A percentile compares a stretch with the other conserved stretches of the same genome.
phyloP scores from a whole-genome alignment of 2,113 vertebrate species.

The Neodon shergylaensis region DNA sequence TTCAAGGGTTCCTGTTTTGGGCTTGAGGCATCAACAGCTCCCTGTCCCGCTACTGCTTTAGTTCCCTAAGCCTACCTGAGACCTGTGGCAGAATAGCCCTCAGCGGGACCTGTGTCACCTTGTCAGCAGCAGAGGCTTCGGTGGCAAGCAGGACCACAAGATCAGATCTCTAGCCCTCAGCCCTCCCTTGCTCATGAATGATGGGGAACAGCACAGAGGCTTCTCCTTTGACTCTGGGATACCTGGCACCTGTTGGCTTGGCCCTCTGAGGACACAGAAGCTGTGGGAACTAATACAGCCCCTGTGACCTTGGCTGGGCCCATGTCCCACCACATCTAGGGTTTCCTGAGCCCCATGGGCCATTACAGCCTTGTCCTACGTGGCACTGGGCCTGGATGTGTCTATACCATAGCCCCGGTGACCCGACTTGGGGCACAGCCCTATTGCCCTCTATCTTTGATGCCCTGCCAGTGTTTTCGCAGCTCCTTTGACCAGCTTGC shows the following conservation, averaged over 20 bases:
- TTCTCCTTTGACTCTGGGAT: neutral
- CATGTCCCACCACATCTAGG: neutral
- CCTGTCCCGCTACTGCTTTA: neutral
- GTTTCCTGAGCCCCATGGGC: neutral
- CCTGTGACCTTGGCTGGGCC: neutral
- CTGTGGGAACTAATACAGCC: neutral
- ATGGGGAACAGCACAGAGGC: too few species aligned
- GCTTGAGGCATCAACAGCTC: neutral
- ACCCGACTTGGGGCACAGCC: neutral
- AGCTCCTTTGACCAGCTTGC: neutral
- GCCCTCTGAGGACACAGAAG: neutral
- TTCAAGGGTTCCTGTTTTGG: neutral
- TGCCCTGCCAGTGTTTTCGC: rapidly evolving
- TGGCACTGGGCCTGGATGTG: neutral
- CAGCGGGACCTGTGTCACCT: neutral
- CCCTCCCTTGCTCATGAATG: neutral
- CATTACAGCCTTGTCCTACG: neutral
- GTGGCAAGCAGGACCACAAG: neutral
- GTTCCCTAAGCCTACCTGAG: neutral
- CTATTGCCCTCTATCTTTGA: neutral
- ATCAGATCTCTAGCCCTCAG: neutral
- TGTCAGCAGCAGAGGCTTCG: neutral
- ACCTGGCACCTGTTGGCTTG: neutral
- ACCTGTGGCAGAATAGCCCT: neutral
- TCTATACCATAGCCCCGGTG: neutral